Conservation (phyloP, 2,113 vertebrate genomes). For the Elachura formosa region DNA sequence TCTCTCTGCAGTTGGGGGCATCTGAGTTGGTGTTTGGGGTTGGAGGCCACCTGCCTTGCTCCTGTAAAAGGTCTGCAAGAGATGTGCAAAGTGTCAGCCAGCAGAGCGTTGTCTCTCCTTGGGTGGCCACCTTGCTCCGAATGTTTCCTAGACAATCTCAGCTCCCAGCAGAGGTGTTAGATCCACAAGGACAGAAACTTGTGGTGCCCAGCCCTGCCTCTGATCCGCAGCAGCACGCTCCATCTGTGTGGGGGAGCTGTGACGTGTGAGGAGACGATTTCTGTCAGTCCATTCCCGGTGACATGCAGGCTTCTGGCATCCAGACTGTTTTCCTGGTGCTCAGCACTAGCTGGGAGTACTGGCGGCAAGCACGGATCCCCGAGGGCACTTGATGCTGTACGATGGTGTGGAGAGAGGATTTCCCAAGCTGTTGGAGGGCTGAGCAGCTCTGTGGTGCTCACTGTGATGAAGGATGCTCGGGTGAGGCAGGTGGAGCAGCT, state of each 20-base stretch:
- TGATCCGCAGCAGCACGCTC: background rate
- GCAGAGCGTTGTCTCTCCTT: background rate
- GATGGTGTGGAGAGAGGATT: slow-evolving; percentile 6
- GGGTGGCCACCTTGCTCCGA: background rate
- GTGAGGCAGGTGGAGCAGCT: background rate
- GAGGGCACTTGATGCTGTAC: background rate
- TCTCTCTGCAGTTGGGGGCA: rapidly evolving
- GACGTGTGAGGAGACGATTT: background rate
- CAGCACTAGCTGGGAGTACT: background rate
- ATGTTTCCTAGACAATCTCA: background rate
- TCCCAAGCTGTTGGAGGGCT: background rate
- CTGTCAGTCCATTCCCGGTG: background rate
- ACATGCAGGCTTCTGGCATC: background rate
- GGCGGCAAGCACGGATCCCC: background rate
- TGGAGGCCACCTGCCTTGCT: background rate
- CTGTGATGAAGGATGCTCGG: background rate
- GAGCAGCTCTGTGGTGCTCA: background rate
- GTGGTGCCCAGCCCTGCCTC: background rate
- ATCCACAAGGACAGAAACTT: background rate
- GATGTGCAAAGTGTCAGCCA: background rate
- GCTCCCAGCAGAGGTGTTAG: background rate
- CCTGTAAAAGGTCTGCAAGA: background rate
- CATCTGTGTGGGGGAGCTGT: background rate
- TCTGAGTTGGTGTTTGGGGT: background rate
- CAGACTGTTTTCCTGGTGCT: background rate